A percentile compares a stretch with the other conserved stretches of the same genome.
These are phyloP conservation scores for Palythoa grandis DNA, from an alignment of 92 coral and sea anemone genomes.

Conservation along the genomic window DNA sequence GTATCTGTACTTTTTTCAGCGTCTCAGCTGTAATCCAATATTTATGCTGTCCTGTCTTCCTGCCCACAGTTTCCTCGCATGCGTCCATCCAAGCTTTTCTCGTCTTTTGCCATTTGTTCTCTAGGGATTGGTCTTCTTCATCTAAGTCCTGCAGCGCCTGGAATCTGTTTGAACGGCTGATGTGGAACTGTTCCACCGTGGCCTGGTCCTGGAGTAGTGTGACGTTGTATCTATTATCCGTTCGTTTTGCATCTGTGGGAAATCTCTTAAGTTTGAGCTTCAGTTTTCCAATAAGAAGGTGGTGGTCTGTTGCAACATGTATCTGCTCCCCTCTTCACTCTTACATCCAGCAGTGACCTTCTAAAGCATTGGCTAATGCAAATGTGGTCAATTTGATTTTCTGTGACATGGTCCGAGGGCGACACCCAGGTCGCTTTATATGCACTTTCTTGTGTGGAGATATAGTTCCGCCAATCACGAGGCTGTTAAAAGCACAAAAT, in stretches of 20 bases:
- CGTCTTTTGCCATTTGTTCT: constrained; percentile 25
- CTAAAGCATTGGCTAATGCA: constrained; percentile 14
- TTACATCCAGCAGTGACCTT: constrained; percentile 29
- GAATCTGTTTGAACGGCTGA: constrained; percentile 25
- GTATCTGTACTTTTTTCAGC: constrained; percentile 5
- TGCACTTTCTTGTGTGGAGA: constrained; percentile 7
- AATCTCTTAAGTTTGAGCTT: constrained; percentile 26
- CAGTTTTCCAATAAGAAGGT: constrained; percentile 28
- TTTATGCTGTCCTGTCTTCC: background rate
- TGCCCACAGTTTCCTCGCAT: background rate
- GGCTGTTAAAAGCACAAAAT: constrained; percentile 19
- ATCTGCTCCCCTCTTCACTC: constrained; percentile 31
- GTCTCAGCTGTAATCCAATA: constrained; percentile 9
- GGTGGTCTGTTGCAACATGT: constrained; percentile 20
- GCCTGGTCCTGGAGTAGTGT: background rate
- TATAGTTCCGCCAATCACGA: constrained; percentile 26
- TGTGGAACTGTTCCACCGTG: background rate
- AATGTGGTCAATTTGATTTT: constrained; percentile 34
- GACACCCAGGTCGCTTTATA: constrained; percentile 37
- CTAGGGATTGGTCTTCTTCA: constrained; percentile 15
- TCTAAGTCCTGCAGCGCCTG: constrained; percentile 2
- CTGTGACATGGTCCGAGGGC: constrained; percentile 30
- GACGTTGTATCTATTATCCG: constrained; percentile 4
- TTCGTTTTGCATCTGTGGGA: background rate
- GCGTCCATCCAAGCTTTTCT: constrained; percentile 15